Base-by-base conservation (phyloP, 2,888 invertebrate genomes). In the Dinocampus coccinellae region DNA sequence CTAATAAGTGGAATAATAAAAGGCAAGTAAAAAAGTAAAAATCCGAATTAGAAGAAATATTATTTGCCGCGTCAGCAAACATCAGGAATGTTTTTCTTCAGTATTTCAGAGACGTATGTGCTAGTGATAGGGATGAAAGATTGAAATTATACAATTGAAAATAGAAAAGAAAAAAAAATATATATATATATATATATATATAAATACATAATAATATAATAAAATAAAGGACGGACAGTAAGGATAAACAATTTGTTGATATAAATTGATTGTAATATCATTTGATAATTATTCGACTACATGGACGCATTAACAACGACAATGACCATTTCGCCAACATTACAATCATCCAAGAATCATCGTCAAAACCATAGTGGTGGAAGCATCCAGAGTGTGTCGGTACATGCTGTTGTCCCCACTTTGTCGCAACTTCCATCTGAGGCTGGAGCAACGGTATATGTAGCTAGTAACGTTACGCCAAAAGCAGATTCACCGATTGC, bases 361-460 rank as follows among this genome's bases (percentile, higher is more conserved):
- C 76, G 55, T 69, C 76, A 80, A 65, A 78, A 81, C 71, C 65
- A 75, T 74, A 75, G 70, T 69, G 81, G 78, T 73, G 78, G 75
- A 67, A 81, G 79, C 72, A 78, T 75, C 42, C 83, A 84, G 82
- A 82, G 81, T 79, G 84, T 85, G 79, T 84, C 84, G 80, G 83
- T 83, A 78, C 83, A 82, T 77, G 79, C 81, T 74, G 78, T 80
- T 76, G 80, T 83, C 75, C 82, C 81, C 78, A 78, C 84, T 73
- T 75, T 80, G 75, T 78, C 81, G 70, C 73, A 81, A 64, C 73
- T 74, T 76, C 81, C 83, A 76, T 71, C 78, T 55, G 79, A 79
- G 73, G 80, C 79, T 76, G 85, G 83, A 82, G 85, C 88, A 89
- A 89, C 89, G 89, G 89, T 89, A 89, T 88, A 88, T 78, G 83